Conservation (phyloP, 2,113 vertebrate species). For the Bufo gargarizans region DNA sequence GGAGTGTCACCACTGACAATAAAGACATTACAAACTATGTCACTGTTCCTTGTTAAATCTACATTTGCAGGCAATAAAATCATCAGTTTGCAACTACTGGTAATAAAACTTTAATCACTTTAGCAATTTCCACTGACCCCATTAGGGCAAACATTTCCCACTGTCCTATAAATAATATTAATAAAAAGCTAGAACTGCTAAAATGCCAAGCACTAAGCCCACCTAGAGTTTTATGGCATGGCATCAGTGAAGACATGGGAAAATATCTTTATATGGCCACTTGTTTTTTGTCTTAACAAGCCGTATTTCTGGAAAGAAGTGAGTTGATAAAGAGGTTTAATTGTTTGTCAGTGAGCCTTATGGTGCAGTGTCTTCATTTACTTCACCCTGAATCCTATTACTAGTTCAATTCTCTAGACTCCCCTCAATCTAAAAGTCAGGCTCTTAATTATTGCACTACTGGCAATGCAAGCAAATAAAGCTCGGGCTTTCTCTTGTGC, state of each 20-base stretch:
- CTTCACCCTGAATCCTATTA: constrained; percentile 78
- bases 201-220: not conserved
- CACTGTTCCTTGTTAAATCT: fast-evolving
- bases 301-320: constrained; percentile 71
- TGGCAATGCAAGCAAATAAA: constrained; percentile 66
- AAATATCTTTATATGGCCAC: not conserved
- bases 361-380: constrained; percentile 76
- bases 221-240: not conserved
- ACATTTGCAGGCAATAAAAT: not conserved
- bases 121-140: not conserved
- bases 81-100: not conserved
- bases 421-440: constrained; percentile 67
- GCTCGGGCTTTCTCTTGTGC: constrained; percentile 22
- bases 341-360: constrained; percentile 79
- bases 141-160: not conserved
- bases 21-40: not conserved
- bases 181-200: not conserved
- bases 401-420: constrained; percentile 73
- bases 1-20: not conserved
- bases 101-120: not conserved
- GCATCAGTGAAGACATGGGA: fast-evolving
- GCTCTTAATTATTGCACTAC: constrained; percentile 75
- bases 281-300: constrained; percentile 48
- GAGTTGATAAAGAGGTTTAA: constrained; percentile 80
- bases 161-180: not conserved